Conservation (phyloP, 92 coral and sea anemone genomes). For the Desmophyllum pertusum region DNA sequence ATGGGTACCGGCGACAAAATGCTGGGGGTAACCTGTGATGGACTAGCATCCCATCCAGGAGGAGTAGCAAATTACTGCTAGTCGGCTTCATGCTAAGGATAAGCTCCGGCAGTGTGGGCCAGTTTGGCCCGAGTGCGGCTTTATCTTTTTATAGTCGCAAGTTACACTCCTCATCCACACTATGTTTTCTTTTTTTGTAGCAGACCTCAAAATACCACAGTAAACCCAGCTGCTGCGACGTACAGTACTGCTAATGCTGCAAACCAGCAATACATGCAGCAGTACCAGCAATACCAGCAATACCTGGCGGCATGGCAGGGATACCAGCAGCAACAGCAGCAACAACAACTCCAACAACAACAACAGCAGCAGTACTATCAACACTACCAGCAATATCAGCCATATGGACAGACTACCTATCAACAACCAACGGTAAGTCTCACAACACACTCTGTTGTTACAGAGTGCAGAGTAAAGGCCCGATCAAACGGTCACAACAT, state of each 20-base stretch:
- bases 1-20: too few relatives aligned
- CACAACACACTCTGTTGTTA: too few relatives aligned
- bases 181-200: background rate
- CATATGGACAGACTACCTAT: constrained; percentile 45
- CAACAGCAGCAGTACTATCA: constrained; percentile 64
- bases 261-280: constrained; percentile 82
- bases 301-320: constrained; percentile 98
- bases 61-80: too few relatives aligned
- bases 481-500: too few relatives aligned
- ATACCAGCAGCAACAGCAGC: constrained; percentile 88
- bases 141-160: too few relatives aligned
- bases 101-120: too few relatives aligned
- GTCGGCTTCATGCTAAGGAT: too few relatives aligned
- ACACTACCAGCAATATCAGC: constrained; percentile 73
- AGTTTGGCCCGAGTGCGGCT: too few relatives aligned
- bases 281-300: constrained; percentile 97
- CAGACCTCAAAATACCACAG: constrained; percentile 70
- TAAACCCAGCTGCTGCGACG: constrained; percentile 36
- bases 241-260: constrained; percentile 45
- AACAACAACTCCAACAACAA: constrained; percentile 63
- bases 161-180: background rate
- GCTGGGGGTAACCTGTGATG: too few relatives aligned
- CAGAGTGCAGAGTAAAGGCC: too few relatives aligned
- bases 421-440: constrained; percentile 38
- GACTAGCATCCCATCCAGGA: too few relatives aligned